Evolutionary conservation across 2,113 vertebrate genomes (phyloP), one percentile per base, ranked within the genome.

Genomic region (Prionailurus viverrinus): DNA sequence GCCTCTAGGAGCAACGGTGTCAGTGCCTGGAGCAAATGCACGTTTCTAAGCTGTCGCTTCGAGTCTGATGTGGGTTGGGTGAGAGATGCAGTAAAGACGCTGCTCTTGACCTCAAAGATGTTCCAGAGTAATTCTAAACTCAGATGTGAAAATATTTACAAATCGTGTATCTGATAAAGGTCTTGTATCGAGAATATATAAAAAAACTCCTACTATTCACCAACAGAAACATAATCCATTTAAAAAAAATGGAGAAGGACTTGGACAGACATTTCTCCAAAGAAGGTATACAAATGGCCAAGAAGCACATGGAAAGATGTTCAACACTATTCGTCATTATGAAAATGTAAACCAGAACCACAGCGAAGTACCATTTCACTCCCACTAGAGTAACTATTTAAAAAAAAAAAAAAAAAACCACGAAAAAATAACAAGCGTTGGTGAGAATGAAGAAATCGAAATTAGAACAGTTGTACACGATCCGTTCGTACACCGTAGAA

Each of bases 321-420:
- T 36, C 16, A 73, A 25, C 5, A 33, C 13, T 73, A 18, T 39
- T 25, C 31, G n/a, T 25, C 66, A 53, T 45, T 74, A 82, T 36
- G 55, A 33, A 95, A 92, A 81, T 18, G 51, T 39, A 82, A 88
- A 89, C 83, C 78, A 65, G 61, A 95, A 69, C 58, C 61, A 29
- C n/a, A 41, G 5, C n/a, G 27, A 74, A 73, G 58, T 3, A 36
- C 15, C 51, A 36, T 82, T 51, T 31, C 3, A 39, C 87, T 78
- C 33, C 48, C 58, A 73, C 23, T 41, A 31, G 19, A 16, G 74
- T 29, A 3, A 33, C 69, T 66, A 53, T 53, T 36, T 19, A 41
- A 85, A 93, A 48, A 51, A 4, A 61, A n/a, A n/a, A 23, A 80
- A 21, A 23, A 18, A 23, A 21, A 55, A 18, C 1, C 21, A 61